phyloP scores from a whole-genome alignment of 1,140 invertebrate species.

The Leguminivora glycinivorella region DNA sequence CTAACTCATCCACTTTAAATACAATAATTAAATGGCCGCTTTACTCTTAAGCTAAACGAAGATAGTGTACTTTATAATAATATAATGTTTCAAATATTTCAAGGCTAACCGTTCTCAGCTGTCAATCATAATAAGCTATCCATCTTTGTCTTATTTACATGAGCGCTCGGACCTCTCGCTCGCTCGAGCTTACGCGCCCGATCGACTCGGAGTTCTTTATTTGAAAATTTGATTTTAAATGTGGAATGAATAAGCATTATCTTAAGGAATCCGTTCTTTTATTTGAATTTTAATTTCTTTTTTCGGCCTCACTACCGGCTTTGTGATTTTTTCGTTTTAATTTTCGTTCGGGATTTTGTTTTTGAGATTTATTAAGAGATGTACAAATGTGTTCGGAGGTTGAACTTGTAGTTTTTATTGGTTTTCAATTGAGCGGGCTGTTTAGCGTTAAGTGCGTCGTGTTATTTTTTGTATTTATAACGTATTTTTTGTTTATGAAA shows the following conservation, averaged over 20 bases:
- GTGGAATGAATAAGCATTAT: conserved; percentile 79
- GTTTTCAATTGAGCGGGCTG: conserved; percentile 35
- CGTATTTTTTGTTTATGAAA: conserved; percentile 49
- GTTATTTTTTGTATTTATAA: conserved; percentile 25
- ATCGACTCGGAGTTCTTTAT: conserved; percentile 74
- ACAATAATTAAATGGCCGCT: conserved; percentile 44
- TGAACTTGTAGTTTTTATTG: conserved; percentile 37
- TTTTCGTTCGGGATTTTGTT: conserved; percentile 50
- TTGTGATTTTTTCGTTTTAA: conserved; percentile 58
- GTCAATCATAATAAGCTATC: conserved; percentile 78
- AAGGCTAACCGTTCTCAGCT: conserved; percentile 79
- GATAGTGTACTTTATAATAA: conserved; percentile 79
- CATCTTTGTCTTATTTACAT: conserved; percentile 63
- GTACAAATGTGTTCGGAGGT: conserved; percentile 54
- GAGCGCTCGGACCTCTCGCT: conserved; percentile 47
- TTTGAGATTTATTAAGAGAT: conserved; percentile 60
- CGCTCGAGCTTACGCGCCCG: conserved; percentile 55
- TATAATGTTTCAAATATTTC: conserved; percentile 80
- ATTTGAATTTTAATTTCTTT: conserved; percentile 77
- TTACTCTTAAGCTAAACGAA: conserved; percentile 57
- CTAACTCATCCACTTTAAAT: conserved; percentile 29
- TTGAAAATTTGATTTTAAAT: conserved; percentile 79
- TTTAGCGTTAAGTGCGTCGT: conserved; percentile 34
- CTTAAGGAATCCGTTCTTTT: conserved; percentile 76
- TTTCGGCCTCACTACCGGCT: conserved; percentile 67